Percentiles rank a stretch among this genome's conserved stretches.
Evolutionary conservation across 2,797 vertebrate genomes (phyloP).

Genomic region (Phaenicophaeus curvirostris): DNA sequence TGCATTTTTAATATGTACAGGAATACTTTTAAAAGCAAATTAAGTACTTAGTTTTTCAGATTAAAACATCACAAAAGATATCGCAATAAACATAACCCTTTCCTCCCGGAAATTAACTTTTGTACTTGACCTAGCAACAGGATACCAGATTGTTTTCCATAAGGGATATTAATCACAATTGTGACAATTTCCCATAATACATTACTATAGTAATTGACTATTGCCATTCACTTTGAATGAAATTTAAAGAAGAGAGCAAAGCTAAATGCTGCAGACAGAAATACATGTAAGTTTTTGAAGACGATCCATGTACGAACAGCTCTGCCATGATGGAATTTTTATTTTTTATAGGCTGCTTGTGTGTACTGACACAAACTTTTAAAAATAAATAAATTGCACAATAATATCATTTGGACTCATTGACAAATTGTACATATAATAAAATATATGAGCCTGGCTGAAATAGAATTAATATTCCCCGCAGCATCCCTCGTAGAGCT

Average conservation of each 20-base stretch:
- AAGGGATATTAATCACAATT: conserved; percentile 74
- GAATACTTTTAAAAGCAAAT: conserved; percentile 16
- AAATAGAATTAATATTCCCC: no score
- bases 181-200: conserved; percentile 72
- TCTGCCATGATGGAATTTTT: conserved; percentile 67
- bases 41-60: conserved; percentile 6
- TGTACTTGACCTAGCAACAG: conserved; percentile 77
- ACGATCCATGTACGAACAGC: conserved; percentile 73
- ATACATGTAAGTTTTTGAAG: conserved; percentile 56
- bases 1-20: not conserved
- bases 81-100: conserved; percentile 64
- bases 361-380: not conserved
- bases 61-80: conserved; percentile 58
- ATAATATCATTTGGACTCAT: no score
- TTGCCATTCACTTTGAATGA: conserved; percentile 59
- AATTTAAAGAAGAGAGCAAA: conserved; percentile 68
- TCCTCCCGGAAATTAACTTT: conserved; percentile 70
- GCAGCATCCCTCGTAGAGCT: no score
- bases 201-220: conserved; percentile 68
- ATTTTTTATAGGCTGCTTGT: conserved; percentile 67
- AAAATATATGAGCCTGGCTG: no score
- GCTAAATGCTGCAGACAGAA: conserved; percentile 65
- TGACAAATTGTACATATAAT: no score
- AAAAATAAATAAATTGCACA: no score
- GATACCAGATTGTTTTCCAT: conserved; percentile 75